These are phyloP conservation scores for Prolemur simus DNA, from an alignment of 2,113 vertebrate genomes.

Conservation along the genomic window DNA sequence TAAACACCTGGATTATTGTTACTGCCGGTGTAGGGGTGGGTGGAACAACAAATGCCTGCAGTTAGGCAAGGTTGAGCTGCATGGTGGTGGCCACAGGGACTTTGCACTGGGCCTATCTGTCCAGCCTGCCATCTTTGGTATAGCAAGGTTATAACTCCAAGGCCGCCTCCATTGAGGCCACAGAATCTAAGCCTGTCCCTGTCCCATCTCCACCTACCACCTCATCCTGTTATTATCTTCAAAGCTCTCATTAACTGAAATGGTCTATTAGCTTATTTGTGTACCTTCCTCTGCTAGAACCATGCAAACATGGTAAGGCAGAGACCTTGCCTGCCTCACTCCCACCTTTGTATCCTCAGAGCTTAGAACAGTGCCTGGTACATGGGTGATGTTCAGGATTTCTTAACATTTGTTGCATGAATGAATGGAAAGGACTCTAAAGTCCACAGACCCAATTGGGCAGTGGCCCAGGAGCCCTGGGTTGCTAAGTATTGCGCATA, in stretches of 20 bases:
- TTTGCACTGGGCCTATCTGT: not conserved
- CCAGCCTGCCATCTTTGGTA: not conserved
- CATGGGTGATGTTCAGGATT: not conserved
- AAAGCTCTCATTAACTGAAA: not conserved
- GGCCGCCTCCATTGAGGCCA: not conserved
- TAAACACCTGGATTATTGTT: not conserved
- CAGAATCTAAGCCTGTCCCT: not conserved
- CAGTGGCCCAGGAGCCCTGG: not conserved
- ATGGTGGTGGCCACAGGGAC: not conserved
- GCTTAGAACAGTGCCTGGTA: not conserved
- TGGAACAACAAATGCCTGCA: conserved; percentile 3
- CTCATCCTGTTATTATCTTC: conserved; percentile 18
- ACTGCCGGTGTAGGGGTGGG: not conserved
- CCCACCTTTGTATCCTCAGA: not conserved
- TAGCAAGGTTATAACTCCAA: not conserved
- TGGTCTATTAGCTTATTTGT: not conserved
- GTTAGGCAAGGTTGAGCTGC: not conserved
- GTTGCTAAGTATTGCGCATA: not conserved
- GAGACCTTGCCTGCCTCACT: not conserved
- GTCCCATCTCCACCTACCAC: not conserved
- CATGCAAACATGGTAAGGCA: not conserved
- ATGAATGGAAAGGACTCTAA: not conserved
- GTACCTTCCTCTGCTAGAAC: not conserved
- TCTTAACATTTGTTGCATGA: not conserved
- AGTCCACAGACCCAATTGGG: not conserved